Evolutionary conservation across 1,140 invertebrate genomes (phyloP).

Genomic region (Rhysida immarginata): DNA sequence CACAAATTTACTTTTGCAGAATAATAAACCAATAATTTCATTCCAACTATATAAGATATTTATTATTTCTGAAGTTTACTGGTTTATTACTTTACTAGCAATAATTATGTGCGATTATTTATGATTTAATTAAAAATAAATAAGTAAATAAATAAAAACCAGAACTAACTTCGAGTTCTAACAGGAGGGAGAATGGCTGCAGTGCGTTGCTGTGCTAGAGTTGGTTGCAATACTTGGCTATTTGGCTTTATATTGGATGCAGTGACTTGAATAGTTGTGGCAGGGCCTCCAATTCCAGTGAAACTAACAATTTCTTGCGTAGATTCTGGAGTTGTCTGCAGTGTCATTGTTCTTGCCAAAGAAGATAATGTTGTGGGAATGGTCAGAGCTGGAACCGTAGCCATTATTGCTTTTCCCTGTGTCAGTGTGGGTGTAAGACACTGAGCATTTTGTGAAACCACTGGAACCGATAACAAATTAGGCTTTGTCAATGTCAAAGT

Average conservation of each 20-base stretch:
- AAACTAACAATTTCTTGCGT: neutral
- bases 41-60: too few relatives aligned
- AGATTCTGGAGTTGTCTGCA: neutral
- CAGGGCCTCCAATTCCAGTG: neutral
- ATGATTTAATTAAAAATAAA: too few relatives aligned
- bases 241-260: neutral
- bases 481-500: neutral
- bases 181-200: neutral
- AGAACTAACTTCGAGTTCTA: neutral
- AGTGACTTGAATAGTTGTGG: too few relatives aligned
- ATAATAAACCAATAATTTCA: too few relatives aligned
- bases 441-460: neutral
- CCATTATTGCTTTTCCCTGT: neutral
- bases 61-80: too few relatives aligned
- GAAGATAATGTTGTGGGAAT: neutral
- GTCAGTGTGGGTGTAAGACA: neutral
- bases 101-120: too few relatives aligned
- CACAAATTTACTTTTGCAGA: too few relatives aligned
- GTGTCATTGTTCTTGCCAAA: neutral
- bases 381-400: neutral
- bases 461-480: neutral
- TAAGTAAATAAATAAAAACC: too few relatives aligned
- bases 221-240: neutral
- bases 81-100: too few relatives aligned
- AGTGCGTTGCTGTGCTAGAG: neutral